Evolutionary conservation across 2,888 invertebrate species (phyloP), one percentile per base, ranked within the genome.

Genomic region (Torymus texanus): DNA sequence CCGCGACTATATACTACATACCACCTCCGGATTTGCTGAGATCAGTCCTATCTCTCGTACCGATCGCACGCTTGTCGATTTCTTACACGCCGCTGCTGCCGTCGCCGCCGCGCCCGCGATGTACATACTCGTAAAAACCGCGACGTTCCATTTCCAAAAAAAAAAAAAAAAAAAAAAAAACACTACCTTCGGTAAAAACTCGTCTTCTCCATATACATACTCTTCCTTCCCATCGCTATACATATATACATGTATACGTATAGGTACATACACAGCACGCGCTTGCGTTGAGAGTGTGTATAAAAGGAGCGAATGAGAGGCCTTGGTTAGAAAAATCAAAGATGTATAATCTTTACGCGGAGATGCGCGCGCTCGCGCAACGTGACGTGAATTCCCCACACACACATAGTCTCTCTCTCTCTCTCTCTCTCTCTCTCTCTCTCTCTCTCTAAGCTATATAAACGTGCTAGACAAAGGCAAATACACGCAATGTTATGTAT

Each of bases 301-400:
- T 41, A 41, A 41, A 41, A 41, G 41, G 61, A 71, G 61, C 4
- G 65, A 63, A 61, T 24, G 62, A 24, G 18, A 59, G 65, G 21
- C 77, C 74, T 75, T 65, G 59, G 70, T 8, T 71, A 58, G 59
- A 78, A 79, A 79, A 75, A 79, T 75, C 70, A 55, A 65, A 71
- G 75, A 70, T 65, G 79, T 75, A 75, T 79, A 75, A 75, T 79
- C 74, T 75, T 70, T 41, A 61, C 70, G 74, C 51, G 63, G 78
- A 73, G 55, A 65, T 53, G 74, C 70, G 41, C 65, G 61, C 77
- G 41, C 41, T 21, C 41, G 41, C 41, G 41, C 41, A 41, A 41
- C 41, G 66, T 72, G 74, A 78, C 74, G 68, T 58, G 68, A 67
- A 74, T 59, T 55, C 55, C 41, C 50, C 78, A 21, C 2, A 21